phyloP scores from a whole-genome alignment of 1,140 invertebrate genomes.

The Alviniconcha marisindica region DNA sequence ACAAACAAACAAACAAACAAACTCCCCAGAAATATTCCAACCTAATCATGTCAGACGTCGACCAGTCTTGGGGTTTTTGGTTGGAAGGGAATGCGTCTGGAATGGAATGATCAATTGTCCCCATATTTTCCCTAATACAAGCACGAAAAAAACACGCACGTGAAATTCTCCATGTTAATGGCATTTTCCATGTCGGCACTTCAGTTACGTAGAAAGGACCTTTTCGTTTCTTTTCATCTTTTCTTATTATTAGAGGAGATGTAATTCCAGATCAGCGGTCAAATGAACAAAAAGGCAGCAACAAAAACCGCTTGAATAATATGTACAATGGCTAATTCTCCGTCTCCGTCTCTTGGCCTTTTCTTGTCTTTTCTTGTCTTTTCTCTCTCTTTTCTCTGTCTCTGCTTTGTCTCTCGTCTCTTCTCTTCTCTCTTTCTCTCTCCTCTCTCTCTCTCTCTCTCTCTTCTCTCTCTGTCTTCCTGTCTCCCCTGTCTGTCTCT shows the following conservation, averaged over 20 bases:
- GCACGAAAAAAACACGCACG: slow-evolving; percentile 6
- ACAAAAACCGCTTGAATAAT: neutral
- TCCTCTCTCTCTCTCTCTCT: neutral
- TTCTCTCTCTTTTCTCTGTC: neutral
- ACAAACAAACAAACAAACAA: too few species aligned
- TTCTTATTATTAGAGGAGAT: too few species aligned
- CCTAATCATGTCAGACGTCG: too few species aligned
- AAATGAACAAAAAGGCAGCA: neutral
- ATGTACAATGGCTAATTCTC: neutral
- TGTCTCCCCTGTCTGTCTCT: slow-evolving; percentile 5
- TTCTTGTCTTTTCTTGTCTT: too few species aligned
- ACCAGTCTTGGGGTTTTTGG: too few species aligned
- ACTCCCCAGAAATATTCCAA: too few species aligned
- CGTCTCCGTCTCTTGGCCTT: neutral
- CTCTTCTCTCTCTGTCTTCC: neutral
- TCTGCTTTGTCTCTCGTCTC: neutral
- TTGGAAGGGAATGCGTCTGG: too few species aligned
- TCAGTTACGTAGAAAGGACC: neutral
- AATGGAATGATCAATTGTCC: too few species aligned
- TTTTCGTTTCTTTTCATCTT: neutral
- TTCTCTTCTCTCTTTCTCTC: neutral
- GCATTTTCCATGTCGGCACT: neutral
- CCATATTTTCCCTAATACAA: too few species aligned
- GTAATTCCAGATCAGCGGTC: neutral
- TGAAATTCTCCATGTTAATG: neutral